A percentile compares a stretch with the other conserved stretches of the same genome.
phyloP scores from a whole-genome alignment of 2,888 invertebrate species.

The Slavum lentiscoides region DNA sequence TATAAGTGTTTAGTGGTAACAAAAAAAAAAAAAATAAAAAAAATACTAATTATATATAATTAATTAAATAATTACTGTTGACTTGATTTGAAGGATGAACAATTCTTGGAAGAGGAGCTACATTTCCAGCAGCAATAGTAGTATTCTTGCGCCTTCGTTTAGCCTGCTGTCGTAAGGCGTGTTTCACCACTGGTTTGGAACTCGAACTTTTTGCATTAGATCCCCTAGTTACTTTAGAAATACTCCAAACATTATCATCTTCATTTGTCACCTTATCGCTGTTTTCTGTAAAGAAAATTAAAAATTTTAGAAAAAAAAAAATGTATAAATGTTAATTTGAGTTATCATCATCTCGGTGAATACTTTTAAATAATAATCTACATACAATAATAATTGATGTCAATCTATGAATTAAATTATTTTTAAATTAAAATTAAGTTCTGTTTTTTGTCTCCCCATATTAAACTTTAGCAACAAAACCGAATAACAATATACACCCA shows the following conservation, averaged over 20 bases:
- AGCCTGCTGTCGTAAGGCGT: conserved; percentile 76
- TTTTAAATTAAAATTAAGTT: too few species aligned
- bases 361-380: too few species aligned
- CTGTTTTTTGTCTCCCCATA: too few species aligned
- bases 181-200: conserved; percentile 73
- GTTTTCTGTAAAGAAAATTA: conserved; percentile 37
- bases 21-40: too few species aligned
- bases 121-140: conserved; percentile 67
- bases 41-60: not conserved
- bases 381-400: too few species aligned
- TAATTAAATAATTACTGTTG: conserved; percentile 37
- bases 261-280: conserved; percentile 35
- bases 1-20: too few species aligned
- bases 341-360: too few species aligned
- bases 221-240: conserved; percentile 54
- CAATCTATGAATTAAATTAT: too few species aligned
- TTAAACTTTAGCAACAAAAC: too few species aligned
- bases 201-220: conserved; percentile 57
- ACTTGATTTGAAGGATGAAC: conserved; percentile 58
- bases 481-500: too few species aligned
- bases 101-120: conserved; percentile 71
- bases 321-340: too few species aligned
- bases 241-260: conserved; percentile 55
- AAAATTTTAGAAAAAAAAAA: not conserved
- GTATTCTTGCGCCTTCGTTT: conserved; percentile 81